phyloP scores from a whole-genome alignment of 2,888 invertebrate species.

The Aromia moschata region DNA sequence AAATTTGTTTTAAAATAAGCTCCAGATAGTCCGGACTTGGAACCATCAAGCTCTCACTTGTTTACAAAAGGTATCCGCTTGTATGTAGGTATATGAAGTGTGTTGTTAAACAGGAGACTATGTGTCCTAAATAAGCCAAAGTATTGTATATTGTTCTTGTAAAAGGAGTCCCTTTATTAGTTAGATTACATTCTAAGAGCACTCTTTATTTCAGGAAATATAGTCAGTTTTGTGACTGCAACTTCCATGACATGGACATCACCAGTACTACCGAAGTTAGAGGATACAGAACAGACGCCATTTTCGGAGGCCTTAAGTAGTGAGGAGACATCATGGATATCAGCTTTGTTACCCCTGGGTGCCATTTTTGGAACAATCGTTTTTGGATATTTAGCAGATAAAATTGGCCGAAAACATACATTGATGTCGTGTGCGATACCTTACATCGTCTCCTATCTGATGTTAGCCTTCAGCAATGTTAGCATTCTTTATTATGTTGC shows the following conservation, averaged over 20 bases:
- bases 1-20: no score
- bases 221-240: constrained; percentile 29
- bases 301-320: constrained; percentile 47
- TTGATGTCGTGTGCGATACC: constrained; percentile 69
- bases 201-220: constrained; percentile 28
- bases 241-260: constrained; percentile 60
- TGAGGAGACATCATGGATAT: constrained; percentile 64
- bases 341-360: constrained; percentile 59
- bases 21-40: no score
- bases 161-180: no score
- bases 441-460: constrained; percentile 75
- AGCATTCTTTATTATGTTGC: constrained; percentile 67
- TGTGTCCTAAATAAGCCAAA: no score
- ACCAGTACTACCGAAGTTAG: constrained; percentile 41
- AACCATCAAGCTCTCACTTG: no score
- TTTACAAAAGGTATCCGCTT: no score
- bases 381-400: constrained; percentile 73
- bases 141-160: no score
- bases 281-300: constrained; percentile 52
- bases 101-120: no score
- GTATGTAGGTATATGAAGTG: no score
- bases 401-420: constrained; percentile 73
- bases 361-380: constrained; percentile 70
- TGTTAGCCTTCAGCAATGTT: constrained; percentile 68
- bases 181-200: no score